Conservation (phyloP, 2,888 invertebrate genomes). For the Torymus texanus region DNA sequence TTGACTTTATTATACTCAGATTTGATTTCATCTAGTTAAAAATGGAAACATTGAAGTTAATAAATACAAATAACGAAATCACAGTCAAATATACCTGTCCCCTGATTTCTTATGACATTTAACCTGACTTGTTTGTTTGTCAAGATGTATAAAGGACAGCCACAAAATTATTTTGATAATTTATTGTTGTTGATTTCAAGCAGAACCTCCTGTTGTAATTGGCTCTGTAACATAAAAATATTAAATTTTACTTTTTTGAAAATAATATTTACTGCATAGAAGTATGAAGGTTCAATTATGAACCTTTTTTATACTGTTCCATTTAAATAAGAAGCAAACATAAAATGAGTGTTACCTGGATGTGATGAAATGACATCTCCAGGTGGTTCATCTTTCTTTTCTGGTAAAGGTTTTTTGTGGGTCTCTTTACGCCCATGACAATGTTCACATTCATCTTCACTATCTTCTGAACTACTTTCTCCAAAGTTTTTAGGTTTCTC, state of each 20-base stretch:
- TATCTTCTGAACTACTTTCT: constrained; percentile 90
- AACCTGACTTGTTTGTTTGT: constrained; percentile 22
- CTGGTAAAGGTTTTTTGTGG: constrained; percentile 67
- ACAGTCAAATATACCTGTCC: constrained; percentile 51
- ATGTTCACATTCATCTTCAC: constrained; percentile 90
- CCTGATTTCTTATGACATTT: constrained; percentile 31
- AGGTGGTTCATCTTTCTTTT: constrained; percentile 63
- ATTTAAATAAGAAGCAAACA: too few species aligned
- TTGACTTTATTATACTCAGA: constrained; percentile 30
- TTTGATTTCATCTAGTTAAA: constrained; percentile 25
- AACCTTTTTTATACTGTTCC: too few species aligned
- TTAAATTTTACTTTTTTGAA: constrained; percentile 27
- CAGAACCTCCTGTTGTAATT: constrained; percentile 65
- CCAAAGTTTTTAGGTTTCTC: constrained; percentile 92
- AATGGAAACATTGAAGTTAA: constrained; percentile 46
- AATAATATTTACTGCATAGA: constrained; percentile 8
- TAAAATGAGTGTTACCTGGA: constrained; percentile 61
- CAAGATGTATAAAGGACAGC: constrained; percentile 11
- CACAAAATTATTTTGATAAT: constrained; percentile 33
- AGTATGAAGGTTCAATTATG: too few species aligned
- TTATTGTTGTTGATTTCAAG: constrained; percentile 52
- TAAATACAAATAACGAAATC: constrained; percentile 58
- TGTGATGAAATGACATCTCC: constrained; percentile 62
- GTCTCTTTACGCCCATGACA: constrained; percentile 84
- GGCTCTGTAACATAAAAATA: constrained; percentile 63